These are phyloP conservation scores for Clavelina lepadiformis DNA, from an alignment of 23 tunicate genomes.

Conservation along the genomic window DNA sequence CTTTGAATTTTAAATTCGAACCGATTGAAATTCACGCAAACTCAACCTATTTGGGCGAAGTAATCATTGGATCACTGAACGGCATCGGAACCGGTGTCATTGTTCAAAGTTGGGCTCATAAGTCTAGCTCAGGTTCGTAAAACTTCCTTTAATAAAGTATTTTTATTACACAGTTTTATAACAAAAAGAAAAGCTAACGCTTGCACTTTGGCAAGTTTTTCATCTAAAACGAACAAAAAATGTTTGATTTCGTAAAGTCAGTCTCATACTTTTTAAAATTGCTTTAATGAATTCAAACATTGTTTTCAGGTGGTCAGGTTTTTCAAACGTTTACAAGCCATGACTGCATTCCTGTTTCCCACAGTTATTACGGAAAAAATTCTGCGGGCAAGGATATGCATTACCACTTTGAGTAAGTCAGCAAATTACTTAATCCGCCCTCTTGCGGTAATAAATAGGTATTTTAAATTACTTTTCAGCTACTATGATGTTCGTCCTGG, in stretches of 20 bases:
- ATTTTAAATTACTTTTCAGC: conserved; percentile 5
- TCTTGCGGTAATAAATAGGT: not conserved
- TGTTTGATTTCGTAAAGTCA: not conserved
- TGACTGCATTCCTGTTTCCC: conserved; percentile 33
- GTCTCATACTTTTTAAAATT: not conserved
- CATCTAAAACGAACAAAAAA: not conserved
- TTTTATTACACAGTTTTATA: too few relatives aligned
- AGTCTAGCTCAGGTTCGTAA: not conserved
- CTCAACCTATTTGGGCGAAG: conserved; percentile 31
- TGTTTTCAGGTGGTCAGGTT: not conserved
- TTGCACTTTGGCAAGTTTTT: not conserved
- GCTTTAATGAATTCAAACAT: not conserved
- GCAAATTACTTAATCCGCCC: not conserved
- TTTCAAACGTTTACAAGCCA: conserved; percentile 27
- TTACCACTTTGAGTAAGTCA: conserved; percentile 29
- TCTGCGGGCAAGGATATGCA: conserved; percentile 21
- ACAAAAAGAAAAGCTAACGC: conserved; percentile 3
- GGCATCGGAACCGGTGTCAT: conserved; percentile 27
- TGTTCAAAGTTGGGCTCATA: conserved; percentile 36
- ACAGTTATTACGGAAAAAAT: not conserved
- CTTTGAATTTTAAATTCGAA: not conserved
- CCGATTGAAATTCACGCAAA: conserved; percentile 25
- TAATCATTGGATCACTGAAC: conserved; percentile 20
- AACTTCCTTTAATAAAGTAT: too few relatives aligned
- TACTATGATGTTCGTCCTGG: conserved; percentile 23